These are phyloP conservation scores for Callipepla squamata DNA, from an alignment of 2,113 vertebrate species.

Conservation along the genomic window DNA sequence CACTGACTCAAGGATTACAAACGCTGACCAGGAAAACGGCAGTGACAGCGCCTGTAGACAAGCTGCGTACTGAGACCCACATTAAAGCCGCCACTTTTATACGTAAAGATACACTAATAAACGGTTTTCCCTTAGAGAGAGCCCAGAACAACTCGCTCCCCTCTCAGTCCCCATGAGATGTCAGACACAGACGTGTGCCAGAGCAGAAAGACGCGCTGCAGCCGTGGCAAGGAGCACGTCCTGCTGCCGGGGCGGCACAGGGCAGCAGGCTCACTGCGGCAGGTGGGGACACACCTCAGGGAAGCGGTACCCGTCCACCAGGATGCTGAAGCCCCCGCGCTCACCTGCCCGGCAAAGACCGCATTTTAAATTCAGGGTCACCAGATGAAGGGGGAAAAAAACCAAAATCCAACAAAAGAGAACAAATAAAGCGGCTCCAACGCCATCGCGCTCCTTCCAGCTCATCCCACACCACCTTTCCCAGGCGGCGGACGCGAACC, in stretches of 20 bases:
- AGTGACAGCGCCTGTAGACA: not conserved
- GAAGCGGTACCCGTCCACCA: not conserved
- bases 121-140: not conserved
- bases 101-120: not conserved
- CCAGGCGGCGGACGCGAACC: not conserved
- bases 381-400: not conserved
- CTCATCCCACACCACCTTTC: not conserved
- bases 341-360: not conserved
- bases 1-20: rapidly evolving
- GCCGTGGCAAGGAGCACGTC: too few relatives aligned
- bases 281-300: rapidly evolving
- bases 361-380: not conserved
- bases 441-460: not conserved
- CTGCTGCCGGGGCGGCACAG: too few relatives aligned
- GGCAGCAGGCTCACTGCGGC: not conserved
- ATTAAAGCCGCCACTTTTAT: not conserved
- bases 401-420: too few relatives aligned
- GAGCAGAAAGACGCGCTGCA: not conserved
- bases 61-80: rapidly evolving
- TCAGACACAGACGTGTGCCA: rapidly evolving
- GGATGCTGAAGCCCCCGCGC: not conserved
- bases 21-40: rapidly evolving
- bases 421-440: not conserved
- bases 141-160: not conserved
- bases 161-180: rapidly evolving